Percentiles rank a stretch among this genome's conserved stretches.
Evolutionary conservation across 2,113 vertebrate species (phyloP).

Genomic region (Gadus chalcogrammus): DNA sequence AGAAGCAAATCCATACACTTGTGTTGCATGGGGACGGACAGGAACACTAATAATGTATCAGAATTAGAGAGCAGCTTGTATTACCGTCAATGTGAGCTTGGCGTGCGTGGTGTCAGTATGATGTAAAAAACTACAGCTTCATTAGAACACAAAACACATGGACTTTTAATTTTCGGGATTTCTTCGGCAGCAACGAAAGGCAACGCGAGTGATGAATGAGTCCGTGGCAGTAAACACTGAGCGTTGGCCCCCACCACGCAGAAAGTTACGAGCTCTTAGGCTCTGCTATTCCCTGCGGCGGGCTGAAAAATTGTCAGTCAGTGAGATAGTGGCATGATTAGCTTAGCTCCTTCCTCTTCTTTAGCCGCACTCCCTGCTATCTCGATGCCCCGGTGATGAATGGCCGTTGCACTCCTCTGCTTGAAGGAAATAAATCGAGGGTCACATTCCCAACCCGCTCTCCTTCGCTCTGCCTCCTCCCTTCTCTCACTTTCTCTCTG

Average conservation of each 20-base stretch:
- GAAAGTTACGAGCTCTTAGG: constrained; percentile 31
- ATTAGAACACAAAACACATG: too few relatives aligned
- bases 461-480: constrained; percentile 20
- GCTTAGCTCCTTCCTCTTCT: constrained; percentile 39
- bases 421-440: constrained; percentile 46
- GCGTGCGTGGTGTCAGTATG: too few relatives aligned
- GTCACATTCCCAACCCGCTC: background rate
- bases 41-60: too few relatives aligned
- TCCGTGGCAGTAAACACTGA: constrained; percentile 50
- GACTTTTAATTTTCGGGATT: constrained; percentile 57
- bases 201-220: constrained; percentile 43
- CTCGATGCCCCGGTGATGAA: constrained; percentile 50
- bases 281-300: constrained; percentile 6
- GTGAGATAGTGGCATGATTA: constrained; percentile 25
- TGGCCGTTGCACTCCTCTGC: constrained; percentile 63
- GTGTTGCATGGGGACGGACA: too few relatives aligned
- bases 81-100: too few relatives aligned
- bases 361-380: constrained; percentile 23
- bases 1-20: too few relatives aligned
- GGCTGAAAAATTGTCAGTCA: constrained; percentile 26
- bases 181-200: constrained; percentile 44
- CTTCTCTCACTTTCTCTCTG: constrained; percentile 18
- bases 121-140: too few relatives aligned
- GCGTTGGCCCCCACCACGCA: constrained; percentile 36
- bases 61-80: too few relatives aligned